Base-by-base conservation (phyloP, 2,888 invertebrate species). In the Xylota segnis region DNA sequence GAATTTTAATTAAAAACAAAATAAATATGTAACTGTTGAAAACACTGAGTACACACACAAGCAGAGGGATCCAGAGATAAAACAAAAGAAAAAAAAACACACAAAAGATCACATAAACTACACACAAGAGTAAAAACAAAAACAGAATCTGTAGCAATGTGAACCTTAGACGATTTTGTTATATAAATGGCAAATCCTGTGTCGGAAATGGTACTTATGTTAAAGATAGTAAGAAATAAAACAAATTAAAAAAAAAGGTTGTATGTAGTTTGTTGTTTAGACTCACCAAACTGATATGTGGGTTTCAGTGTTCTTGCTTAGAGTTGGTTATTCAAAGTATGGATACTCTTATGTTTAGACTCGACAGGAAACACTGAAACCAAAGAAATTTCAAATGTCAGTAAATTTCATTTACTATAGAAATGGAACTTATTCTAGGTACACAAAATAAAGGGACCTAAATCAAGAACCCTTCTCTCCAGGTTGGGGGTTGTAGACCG, bases 191-290 rank as follows among this genome's bases (percentile, higher is more conserved):
- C 72, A 78, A 74, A 72, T 72, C 74, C 54, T 68, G 65, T 78
- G 72, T 83, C 78, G 68, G 66, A 72, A 72, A 78, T 71, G 70
- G 71, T 83, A 83, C 77, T 83, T 83, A 83, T 78, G 83, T 78
- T 74, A 72, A 83, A 74, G 56, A 68, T 74, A 78, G 72, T 78
- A 83, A 83, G 65, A 72, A 78, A 78, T 74, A 83, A 83, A 76
- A 83, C 29, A 66, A 83, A 37, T 61, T 58, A 50, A 72, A 52
- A 74, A 74, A 47, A 72, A 52, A 71, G 34, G 14, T 6, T 32
- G n/a, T n/a, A n/a, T 56, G 47, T 29, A 52, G n/a, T 27, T 27
- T 7, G 12, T 10, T 10, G 0, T 52, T 4, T 34, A 18, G 12
- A 43, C 40, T 61, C 12, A 7, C 16, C 18, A 12, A 16, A 61